Percentiles rank a stretch among this genome's conserved stretches.
Conservation (phyloP, 2,797 vertebrate genomes). For the Argya squamiceps region DNA sequence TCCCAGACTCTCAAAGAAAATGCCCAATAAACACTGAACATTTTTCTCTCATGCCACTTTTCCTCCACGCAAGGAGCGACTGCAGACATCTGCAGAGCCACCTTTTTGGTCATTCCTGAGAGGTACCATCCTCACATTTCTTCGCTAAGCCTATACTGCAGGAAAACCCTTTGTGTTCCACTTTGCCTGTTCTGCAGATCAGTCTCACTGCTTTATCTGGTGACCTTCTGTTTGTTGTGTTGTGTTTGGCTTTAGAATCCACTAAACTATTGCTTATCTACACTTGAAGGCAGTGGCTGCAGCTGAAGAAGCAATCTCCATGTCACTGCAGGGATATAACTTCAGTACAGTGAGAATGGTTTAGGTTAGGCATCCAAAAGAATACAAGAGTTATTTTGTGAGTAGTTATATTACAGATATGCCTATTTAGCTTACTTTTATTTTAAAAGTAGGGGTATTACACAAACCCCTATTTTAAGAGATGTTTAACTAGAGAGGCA, state of each 20-base stretch:
- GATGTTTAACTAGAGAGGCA: background rate
- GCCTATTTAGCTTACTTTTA: background rate
- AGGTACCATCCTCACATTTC: background rate
- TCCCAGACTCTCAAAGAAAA: background rate
- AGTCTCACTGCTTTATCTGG: background rate
- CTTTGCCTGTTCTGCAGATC: background rate
- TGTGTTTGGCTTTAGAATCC: slow-evolving; percentile 17
- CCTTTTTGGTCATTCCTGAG: background rate
- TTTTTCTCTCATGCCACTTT: background rate
- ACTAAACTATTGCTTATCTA: background rate
- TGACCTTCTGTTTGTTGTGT: background rate
- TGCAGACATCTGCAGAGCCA: background rate
- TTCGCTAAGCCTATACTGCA: background rate
- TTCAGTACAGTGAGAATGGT: rapidly evolving
- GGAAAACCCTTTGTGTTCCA: background rate
- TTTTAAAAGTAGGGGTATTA: background rate
- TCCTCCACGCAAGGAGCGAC: background rate
- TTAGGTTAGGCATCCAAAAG: background rate
- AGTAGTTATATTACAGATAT: background rate
- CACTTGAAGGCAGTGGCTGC: background rate
- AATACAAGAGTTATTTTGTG: background rate
- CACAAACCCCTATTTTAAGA: background rate
- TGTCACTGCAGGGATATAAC: background rate
- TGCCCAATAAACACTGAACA: background rate
- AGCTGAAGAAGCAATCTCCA: background rate